Evolutionary conservation across 2,888 invertebrate species (phyloP).

Genomic region (Antheraea yamamai): DNA sequence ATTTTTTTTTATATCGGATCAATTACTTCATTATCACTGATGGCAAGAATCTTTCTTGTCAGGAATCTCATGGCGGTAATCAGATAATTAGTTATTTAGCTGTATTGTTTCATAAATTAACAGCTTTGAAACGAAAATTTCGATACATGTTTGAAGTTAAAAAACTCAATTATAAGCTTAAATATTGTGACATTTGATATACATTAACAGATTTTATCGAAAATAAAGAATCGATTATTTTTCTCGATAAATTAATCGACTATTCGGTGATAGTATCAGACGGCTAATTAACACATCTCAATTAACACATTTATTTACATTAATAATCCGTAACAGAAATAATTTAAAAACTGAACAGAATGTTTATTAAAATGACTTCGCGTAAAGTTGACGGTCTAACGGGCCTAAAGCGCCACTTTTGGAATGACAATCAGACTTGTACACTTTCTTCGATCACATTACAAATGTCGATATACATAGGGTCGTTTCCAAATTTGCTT

Average conservation of each 20-base stretch:
- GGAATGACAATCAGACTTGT: constrained; percentile 75
- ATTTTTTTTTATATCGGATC: neutral
- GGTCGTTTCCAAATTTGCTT: neutral
- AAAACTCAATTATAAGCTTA: neutral
- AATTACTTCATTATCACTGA: neutral
- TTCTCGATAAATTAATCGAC: neutral
- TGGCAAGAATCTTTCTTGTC: neutral
- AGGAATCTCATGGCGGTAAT: neutral
- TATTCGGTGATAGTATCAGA: constrained; percentile 7
- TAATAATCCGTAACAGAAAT: neutral
- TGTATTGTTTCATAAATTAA: no score
- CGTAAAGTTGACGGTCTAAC: constrained; percentile 19
- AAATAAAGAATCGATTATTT: neutral
- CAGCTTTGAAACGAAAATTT: no score
- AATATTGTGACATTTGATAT: neutral
- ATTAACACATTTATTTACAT: neutral
- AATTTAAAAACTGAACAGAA: neutral
- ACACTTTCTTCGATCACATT: constrained; percentile 37
- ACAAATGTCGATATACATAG: neutral
- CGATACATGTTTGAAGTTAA: neutral
- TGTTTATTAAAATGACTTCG: neutral
- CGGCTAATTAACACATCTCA: neutral
- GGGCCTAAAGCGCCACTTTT: constrained; percentile 42
- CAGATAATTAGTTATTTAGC: neutral
- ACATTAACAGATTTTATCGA: neutral